Percentiles rank a stretch among this genome's conserved stretches.
phyloP scores from a whole-genome alignment of 2,888 invertebrate species.

The Drosophila peninsularis region DNA sequence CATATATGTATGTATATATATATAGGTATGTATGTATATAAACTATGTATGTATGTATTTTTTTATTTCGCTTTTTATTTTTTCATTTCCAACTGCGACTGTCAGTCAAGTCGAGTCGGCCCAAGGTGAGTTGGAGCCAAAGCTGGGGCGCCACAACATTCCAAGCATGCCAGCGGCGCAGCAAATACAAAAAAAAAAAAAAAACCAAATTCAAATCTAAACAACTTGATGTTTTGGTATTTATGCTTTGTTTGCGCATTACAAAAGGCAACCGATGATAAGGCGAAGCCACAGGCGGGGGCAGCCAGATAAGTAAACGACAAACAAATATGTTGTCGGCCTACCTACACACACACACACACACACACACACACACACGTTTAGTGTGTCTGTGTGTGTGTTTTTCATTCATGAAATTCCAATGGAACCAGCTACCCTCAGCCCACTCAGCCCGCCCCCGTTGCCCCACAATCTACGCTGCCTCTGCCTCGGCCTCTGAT shows the following conservation, averaged over 20 bases:
- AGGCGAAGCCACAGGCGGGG: conserved; percentile 41
- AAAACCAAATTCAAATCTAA: conserved; percentile 53
- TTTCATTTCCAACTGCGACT: conserved; percentile 53
- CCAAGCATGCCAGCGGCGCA: conserved; percentile 58
- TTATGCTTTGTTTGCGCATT: conserved; percentile 75
- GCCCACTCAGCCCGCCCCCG: conserved; percentile 5
- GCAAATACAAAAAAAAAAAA: neutral
- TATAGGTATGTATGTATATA: neutral
- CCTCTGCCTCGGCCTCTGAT: neutral
- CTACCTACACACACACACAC: conserved; percentile 21
- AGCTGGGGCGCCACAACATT: conserved; percentile 57
- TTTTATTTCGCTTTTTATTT: conserved; percentile 4
- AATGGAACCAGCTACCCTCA: conserved; percentile 1
- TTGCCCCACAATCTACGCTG: neutral
- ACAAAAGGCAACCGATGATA: conserved; percentile 65
- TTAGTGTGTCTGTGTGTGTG: conserved; percentile 2
- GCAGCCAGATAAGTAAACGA: conserved; percentile 55
- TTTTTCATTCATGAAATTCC: conserved; percentile 70
- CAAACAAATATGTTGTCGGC: conserved; percentile 44
- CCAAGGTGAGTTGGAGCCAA: conserved; percentile 66
- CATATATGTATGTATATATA: neutral
- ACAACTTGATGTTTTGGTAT: conserved; percentile 71
- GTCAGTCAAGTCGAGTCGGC: conserved; percentile 40
- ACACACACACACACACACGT: neutral
- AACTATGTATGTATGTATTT: conserved; percentile 4